These are phyloP conservation scores for Oncorhynchus tshawytscha DNA, from an alignment of 2,113 vertebrate genomes.

Conservation along the genomic window DNA sequence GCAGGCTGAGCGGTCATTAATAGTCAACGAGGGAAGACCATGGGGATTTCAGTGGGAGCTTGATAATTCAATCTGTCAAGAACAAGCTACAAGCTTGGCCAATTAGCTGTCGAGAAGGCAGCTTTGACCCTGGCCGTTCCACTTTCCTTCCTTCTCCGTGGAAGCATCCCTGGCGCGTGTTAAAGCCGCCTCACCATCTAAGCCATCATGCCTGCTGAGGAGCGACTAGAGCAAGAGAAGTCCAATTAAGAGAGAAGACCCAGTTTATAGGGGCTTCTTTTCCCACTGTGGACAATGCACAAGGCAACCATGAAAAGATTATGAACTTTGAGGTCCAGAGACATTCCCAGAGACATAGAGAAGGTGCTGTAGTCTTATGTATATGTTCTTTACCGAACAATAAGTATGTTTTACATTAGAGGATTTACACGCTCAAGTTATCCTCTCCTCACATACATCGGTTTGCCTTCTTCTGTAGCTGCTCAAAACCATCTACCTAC, in stretches of 20 bases:
- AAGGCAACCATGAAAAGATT: not conserved
- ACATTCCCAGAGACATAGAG: not conserved
- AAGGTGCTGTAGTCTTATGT: not conserved
- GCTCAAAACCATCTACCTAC: no score
- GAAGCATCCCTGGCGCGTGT: conserved; percentile 56
- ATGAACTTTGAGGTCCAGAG: not conserved
- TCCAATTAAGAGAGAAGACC: not conserved
- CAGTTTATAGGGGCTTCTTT: not conserved
- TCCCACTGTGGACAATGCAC: not conserved
- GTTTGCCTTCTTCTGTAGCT: no score
- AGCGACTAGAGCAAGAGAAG: conserved; percentile 23
- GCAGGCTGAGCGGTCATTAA: conserved; percentile 65
- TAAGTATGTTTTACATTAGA: not conserved
- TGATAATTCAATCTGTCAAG: conserved; percentile 77
- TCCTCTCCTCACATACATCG: not conserved
- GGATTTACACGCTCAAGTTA: not conserved
- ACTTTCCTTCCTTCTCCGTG: conserved; percentile 34
- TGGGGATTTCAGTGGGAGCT: conserved; percentile 61
- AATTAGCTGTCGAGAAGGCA: conserved; percentile 73
- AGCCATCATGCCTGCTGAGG: conserved; percentile 45
- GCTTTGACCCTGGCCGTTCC: conserved; percentile 54
- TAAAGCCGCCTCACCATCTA: conserved; percentile 49
- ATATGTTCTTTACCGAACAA: not conserved
- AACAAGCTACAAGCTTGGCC: conserved; percentile 62
- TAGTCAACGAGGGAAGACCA: conserved; percentile 67